Evolutionary conservation across 2,888 invertebrate genomes (phyloP).

Genomic region (Amphipyra berbera): DNA sequence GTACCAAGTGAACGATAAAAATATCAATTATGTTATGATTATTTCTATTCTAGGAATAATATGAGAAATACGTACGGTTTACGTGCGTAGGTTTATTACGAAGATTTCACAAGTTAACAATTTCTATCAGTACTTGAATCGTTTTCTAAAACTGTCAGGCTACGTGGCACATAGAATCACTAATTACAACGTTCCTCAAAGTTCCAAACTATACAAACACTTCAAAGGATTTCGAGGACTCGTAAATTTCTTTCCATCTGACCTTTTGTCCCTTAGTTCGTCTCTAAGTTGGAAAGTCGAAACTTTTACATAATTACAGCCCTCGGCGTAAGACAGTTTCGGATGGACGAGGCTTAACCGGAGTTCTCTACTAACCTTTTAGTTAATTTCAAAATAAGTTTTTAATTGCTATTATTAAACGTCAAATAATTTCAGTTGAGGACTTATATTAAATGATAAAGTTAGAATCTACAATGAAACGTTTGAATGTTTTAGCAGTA

Average conservation of each 20-base stretch:
- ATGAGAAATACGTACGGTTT: no score
- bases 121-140: no score
- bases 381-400: slow-evolving; percentile 37
- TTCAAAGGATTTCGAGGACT: slow-evolving; percentile 33
- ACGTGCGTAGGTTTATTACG: neutral
- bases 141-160: neutral
- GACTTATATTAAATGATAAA: slow-evolving; percentile 23
- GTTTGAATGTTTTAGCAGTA: slow-evolving; percentile 12
- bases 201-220: slow-evolving; percentile 5
- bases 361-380: slow-evolving; percentile 21
- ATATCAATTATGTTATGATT: no score
- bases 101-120: neutral
- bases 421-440: slow-evolving; percentile 32
- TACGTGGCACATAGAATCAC: slow-evolving; percentile 1
- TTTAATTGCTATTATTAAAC: slow-evolving; percentile 39
- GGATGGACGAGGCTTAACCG: slow-evolving; percentile 16
- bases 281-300: slow-evolving; percentile 39
- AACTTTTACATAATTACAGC: slow-evolving; percentile 55
- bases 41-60: no score
- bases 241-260: slow-evolving; percentile 29
- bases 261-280: slow-evolving; percentile 28
- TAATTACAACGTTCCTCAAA: slow-evolving; percentile 3
- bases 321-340: slow-evolving; percentile 32
- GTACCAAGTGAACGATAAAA: no score
- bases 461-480: slow-evolving; percentile 9